Conservation (phyloP, 2,113 vertebrate species). For the Tenebrosternarchus preto region DNA sequence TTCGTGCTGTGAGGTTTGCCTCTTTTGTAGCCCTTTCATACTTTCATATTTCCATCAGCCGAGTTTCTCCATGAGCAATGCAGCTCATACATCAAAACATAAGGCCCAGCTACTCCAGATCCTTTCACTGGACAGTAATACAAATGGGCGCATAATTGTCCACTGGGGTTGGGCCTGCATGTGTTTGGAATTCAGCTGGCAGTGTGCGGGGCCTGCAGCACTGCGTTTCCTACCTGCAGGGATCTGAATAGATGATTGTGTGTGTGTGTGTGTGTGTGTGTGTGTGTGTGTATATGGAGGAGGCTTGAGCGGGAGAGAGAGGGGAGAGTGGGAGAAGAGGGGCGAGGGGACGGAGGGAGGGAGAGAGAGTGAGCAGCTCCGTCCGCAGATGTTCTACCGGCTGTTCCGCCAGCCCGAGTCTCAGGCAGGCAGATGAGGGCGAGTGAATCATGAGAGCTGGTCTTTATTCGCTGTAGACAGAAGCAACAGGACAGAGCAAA, state of each 20-base stretch:
- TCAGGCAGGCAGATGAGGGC: neutral
- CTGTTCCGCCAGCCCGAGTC: slow-evolving; percentile 23
- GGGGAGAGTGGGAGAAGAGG: neutral
- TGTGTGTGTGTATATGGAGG: neutral
- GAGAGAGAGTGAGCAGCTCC: slow-evolving; percentile 9
- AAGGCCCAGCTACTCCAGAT: slow-evolving; percentile 18
- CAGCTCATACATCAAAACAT: neutral
- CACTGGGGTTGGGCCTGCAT: neutral
- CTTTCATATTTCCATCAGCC: neutral
- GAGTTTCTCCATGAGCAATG: neutral
- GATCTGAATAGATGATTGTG: slow-evolving; percentile 42
- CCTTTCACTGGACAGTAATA: slow-evolving; percentile 2
- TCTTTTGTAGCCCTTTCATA: neutral
- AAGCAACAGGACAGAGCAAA: slow-evolving; percentile 47
- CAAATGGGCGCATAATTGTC: slow-evolving; percentile 18
- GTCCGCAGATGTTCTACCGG: slow-evolving; percentile 41
- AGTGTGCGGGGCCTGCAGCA: slow-evolving; percentile 2
- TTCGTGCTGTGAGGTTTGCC: neutral
- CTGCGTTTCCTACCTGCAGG: slow-evolving; percentile 31
- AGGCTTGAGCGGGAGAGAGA: neutral
- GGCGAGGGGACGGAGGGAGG: neutral
- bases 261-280: slow-evolving; percentile 1
- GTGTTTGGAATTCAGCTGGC: slow-evolving; percentile 1
- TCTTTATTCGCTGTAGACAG: slow-evolving; percentile 45
- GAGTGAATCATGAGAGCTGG: slow-evolving; percentile 42